Evolutionary conservation across 1,140 invertebrate genomes (phyloP), one percentile per base, ranked within the genome.

Genomic region (Nasonia longicornis): DNA sequence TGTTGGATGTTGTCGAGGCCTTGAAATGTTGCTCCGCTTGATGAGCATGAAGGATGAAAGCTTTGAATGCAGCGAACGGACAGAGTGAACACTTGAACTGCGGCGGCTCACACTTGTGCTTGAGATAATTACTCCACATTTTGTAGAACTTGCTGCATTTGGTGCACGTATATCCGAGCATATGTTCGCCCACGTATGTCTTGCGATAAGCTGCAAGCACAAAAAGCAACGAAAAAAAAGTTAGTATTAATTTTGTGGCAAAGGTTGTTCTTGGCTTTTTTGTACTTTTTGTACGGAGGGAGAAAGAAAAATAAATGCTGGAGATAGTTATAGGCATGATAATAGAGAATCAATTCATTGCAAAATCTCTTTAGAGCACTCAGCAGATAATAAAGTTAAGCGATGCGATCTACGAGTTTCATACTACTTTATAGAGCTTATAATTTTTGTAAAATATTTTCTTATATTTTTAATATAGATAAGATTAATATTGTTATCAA

Each of bases 91-190:
- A 91, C 83, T 90, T 91, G 87, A 90, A 91, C 74, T 91, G 89
- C 22, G 90, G 90, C 35, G 90, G 90, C 82, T 91, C 90, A 84
- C 90, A 91, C 82, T 91, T 91, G 85, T 91, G 90, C 83, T 91
- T 91, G 86, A 91, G 83, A 84, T 91, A 91, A 87, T 91, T 91
- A 85, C 90, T 91, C 90, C 90, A 91, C 90, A 91, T 91, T 87
- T 91, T 91, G 89, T 91, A 91, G 89, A 91, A 91, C 74, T 91
- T 91, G 86, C 89, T 91, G 87, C 90, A 91, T 85, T 90, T 91
- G 72, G 89, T 89, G 85, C 90, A 91, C 48, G 90, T 91, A 84
- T 91, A 91, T 83, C 90, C 90, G 84, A 91, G 88, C 84, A 91
- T 87, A 85, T 89, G 90, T 85, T 91, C 89, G 80, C 89, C 89